Base-by-base conservation (phyloP, 2,797 vertebrate species). In the Acipenser oxyrinchus region DNA sequence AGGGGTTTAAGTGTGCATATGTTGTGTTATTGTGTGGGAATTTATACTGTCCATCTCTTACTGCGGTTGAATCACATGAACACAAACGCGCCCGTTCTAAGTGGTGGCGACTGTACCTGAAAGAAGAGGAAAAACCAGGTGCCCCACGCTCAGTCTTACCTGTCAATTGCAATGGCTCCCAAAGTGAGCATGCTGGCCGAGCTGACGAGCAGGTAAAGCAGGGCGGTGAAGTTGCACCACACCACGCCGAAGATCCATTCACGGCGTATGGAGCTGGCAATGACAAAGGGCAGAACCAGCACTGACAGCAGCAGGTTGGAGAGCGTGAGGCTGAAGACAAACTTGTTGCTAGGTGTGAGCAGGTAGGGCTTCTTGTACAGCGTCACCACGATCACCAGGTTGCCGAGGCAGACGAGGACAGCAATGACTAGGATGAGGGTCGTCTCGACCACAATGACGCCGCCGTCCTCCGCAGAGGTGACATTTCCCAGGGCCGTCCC, bases 181-280 rank as follows among this genome's bases (percentile, higher is more conserved):
- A 99, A 90, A 0, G 97, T 99, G 11, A 99, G 93, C 95, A 98
- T 95, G 84, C 97, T 99, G 81, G 97, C 95, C 0, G 96, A 95
- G 86, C 96, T 98, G 86, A 99, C 93, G 65, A 99, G 92, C 81
- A 99, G 88, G 82, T 97, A 97, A 37, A 99, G 93, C 51, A 99
- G 85, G 50, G 95, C 96, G 0, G 95, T 98, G 81, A 99, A 96
- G 85, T 97, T 95, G 87, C 97, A 99, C 97, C 97, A 99, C 73
- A 99, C 95, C 6, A 98, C 95, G 0, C 97, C 96, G 0, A 99
- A 99, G 78, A 96, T 88, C 97, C 97, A 99, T 82, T 94, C 93
- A 67, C 91, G 84, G 73, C 84, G 88, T 6, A 90, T 89, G 1
- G 94, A 94, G 83, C 95, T 97, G 13, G 93, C 93, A 3, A 90